Conservation (phyloP, 1,140 invertebrate genomes). For the Apis florea region DNA sequence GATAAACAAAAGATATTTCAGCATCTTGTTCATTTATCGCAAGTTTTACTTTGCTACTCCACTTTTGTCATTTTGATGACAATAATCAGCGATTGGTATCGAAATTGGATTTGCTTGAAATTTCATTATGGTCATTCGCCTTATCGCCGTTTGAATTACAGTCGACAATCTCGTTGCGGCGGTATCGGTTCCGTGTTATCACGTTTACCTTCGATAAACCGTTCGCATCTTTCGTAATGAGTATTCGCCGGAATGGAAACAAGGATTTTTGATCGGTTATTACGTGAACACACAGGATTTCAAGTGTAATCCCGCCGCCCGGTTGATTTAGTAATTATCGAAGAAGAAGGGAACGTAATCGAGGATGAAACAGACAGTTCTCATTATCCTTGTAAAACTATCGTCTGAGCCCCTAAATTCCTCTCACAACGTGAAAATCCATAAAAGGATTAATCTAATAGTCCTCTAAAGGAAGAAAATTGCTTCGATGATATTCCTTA, state of each 20-base stretch:
- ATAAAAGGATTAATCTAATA: neutral
- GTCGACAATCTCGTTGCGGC: neutral
- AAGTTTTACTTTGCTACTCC: too few species aligned
- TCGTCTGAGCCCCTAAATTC: neutral
- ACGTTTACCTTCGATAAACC: slow-evolving; percentile 16
- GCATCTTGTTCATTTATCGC: too few species aligned
- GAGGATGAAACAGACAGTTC: neutral
- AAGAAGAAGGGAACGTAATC: slow-evolving; percentile 4
- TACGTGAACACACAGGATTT: slow-evolving; percentile 26
- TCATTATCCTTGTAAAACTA: neutral
- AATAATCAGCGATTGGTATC: neutral
- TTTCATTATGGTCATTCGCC: slow-evolving; percentile 9
- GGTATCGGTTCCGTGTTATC: slow-evolving; percentile 24
- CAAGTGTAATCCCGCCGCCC: slow-evolving; percentile 54
- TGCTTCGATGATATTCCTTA: too few species aligned
- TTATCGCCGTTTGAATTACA: slow-evolving; percentile 28
- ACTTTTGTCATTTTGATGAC: neutral
- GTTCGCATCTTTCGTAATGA: slow-evolving; percentile 9
- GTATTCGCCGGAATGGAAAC: neutral
- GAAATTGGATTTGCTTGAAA: slow-evolving; percentile 22
- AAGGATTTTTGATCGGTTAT: slow-evolving; percentile 40
- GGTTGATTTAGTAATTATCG: slow-evolving; percentile 60
- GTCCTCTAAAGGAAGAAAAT: too few species aligned
- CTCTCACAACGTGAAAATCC: neutral
- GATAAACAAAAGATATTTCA: neutral